Evolutionary conservation across 2,797 vertebrate genomes (phyloP).

Genomic region (Argentina silus): DNA sequence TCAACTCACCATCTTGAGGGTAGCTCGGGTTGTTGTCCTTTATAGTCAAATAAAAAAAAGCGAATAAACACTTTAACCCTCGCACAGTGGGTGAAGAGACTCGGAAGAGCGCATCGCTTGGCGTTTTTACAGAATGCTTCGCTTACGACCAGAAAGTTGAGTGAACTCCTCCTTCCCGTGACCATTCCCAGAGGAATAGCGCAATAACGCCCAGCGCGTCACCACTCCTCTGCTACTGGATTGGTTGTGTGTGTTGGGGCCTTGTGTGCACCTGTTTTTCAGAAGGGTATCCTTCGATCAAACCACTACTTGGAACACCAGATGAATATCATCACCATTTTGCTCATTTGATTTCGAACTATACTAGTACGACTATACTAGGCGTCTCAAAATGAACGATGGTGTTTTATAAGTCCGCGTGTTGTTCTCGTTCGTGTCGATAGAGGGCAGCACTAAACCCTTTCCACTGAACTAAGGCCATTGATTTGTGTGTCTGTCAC

Average conservation of each 20-base stretch:
- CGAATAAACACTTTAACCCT: constrained; percentile 49
- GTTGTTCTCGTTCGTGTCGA: not conserved
- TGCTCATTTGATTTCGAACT: no score
- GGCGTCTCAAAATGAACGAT: no score
- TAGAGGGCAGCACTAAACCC: not conserved
- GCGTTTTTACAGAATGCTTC: not conserved
- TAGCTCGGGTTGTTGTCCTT: not conserved
- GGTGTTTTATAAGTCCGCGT: not conserved
- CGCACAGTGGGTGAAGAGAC: constrained; percentile 50
- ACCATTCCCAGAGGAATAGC: constrained; percentile 1
- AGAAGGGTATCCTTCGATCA: not conserved
- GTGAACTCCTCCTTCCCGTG: constrained; percentile 56
- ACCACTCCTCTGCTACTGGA: constrained; percentile 37
- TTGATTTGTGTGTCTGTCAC: not conserved
- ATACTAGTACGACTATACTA: no score
- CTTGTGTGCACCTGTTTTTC: not conserved
- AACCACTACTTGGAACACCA: not conserved
- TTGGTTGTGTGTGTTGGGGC: constrained; percentile 25
- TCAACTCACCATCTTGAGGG: constrained; percentile 68
- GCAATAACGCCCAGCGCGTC: constrained; percentile 36
- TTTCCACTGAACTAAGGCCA: not conserved
- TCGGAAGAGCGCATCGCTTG: constrained; percentile 47
- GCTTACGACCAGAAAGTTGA: constrained; percentile 32
- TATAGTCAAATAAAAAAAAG: not conserved
- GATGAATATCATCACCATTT: no score